These are phyloP conservation scores for Rhabditoides inermis DNA, from an alignment of 2,888 invertebrate species.

Conservation along the genomic window DNA sequence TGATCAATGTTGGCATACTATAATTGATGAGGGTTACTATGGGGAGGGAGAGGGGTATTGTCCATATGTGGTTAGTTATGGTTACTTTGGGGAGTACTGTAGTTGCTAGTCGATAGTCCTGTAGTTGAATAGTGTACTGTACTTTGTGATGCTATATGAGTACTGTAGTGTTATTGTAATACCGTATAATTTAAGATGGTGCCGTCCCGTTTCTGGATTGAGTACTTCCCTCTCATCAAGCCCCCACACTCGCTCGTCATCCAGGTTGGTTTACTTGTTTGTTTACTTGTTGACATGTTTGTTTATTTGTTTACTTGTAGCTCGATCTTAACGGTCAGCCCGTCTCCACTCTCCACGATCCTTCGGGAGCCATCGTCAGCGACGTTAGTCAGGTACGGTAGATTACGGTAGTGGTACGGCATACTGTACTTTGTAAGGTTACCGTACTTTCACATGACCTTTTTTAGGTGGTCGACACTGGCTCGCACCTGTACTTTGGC, in stretches of 20 bases:
- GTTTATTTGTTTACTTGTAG: neutral
- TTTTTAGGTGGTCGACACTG: constrained; percentile 28
- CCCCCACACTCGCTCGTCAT: constrained; percentile 36
- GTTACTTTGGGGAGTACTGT: neutral
- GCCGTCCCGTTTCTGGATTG: constrained; percentile 16
- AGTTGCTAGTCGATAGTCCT: too few species aligned
- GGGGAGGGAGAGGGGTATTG: neutral
- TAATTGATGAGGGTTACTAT: neutral
- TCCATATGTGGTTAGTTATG: constrained; percentile 11
- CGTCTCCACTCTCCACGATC: constrained; percentile 40
- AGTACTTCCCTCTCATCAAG: constrained; percentile 24
- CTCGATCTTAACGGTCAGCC: constrained; percentile 13
- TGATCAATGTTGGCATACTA: neutral
- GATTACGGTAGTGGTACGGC: too few species aligned
- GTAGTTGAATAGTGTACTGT: too few species aligned
- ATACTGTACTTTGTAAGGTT: neutral
- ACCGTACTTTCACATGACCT: neutral
- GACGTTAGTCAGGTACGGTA: constrained; percentile 37
- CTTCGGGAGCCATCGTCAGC: constrained; percentile 26
- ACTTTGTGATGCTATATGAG: too few species aligned
- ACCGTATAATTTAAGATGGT: constrained; percentile 8
- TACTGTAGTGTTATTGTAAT: neutral
- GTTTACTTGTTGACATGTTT: neutral
- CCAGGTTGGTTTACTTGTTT: neutral
- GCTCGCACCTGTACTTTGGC: constrained; percentile 36